Evolutionary conservation across 2,888 invertebrate species (phyloP), one percentile per base, ranked within the genome.

Genomic region (Stegana nigrithorax): DNA sequence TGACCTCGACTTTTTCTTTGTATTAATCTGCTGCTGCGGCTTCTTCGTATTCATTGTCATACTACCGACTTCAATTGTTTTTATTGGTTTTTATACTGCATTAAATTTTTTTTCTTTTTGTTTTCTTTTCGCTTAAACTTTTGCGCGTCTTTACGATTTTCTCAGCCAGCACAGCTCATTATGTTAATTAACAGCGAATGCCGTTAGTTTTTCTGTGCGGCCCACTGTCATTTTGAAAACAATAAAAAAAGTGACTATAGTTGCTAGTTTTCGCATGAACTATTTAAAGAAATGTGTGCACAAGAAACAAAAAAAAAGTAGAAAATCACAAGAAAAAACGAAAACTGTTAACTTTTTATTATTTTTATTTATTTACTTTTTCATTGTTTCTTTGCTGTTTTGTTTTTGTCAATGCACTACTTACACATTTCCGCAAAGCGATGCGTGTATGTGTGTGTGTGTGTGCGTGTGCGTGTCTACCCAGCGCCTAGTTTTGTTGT

Each of bases 111-210:
- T n/a, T 39, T 39, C 3, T 39, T 39, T 12, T 6, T 39, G 39
- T 14, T 39, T 4, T 39, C 6, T n/a, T 39, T n/a, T n/a, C n/a
- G n/a, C n/a, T n/a, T 17, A 19, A 45, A 45, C 10, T 19, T 45
- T 17, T 32, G 32, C n/a, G 32, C n/a, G 32, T n/a, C n/a, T n/a
- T n/a, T 56, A 61, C 56, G 55, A 23, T 68, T 68, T 57, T 55
- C 47, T 45, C 55, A 67, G 21, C 64, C 56, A n/a, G n/a, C 63
- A 65, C 53, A 55, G 59, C 55, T 66, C 71, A 68, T 73, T 73
- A 70, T 70, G 65, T 66, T 72, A 67, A 72, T 71, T 64, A 66
- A 60, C 55, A 62, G 60, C 61, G 51, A 23, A 29, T 65, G 42
- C 60, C 57, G 29, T 51, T 17, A 51, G 51, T 32, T 55, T 26